A percentile compares a stretch with the other conserved stretches of the same genome.
Evolutionary conservation across 2,797 vertebrate species (phyloP).

Genomic region (Chiloscyllium punctatum): DNA sequence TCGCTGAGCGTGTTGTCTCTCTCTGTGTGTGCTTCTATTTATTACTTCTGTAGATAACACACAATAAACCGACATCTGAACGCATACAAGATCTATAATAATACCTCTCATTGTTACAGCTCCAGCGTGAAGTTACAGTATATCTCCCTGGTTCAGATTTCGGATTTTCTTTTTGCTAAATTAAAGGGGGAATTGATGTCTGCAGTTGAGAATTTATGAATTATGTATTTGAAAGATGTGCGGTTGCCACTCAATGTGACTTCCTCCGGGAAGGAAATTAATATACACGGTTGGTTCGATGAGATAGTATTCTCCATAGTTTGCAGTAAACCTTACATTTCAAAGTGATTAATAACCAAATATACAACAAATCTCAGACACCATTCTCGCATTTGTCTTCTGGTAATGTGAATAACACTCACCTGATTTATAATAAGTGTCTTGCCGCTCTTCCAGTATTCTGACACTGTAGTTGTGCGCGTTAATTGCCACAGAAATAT

Average conservation of each 20-base stretch:
- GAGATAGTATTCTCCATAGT: background rate
- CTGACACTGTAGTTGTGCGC: background rate
- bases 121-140: background rate
- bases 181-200: constrained; percentile 1
- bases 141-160: background rate
- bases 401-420: background rate
- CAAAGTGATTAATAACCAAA: background rate
- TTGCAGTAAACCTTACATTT: background rate
- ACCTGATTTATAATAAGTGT: background rate
- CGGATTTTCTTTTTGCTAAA: background rate
- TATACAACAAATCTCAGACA: background rate
- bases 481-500: background rate
- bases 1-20: background rate
- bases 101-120: background rate
- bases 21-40: background rate
- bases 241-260: background rate
- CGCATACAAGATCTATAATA: background rate
- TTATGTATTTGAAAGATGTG: background rate
- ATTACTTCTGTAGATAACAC: background rate
- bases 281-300: background rate
- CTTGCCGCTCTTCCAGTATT: background rate
- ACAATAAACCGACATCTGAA: constrained; percentile 1
- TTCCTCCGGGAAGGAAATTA: constrained; percentile 8
- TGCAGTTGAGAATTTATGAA: background rate
- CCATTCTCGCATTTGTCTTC: too few species aligned